These are phyloP conservation scores for Tragelaphus strepsiceros DNA, from an alignment of 2,113 vertebrate species.

Conservation along the genomic window DNA sequence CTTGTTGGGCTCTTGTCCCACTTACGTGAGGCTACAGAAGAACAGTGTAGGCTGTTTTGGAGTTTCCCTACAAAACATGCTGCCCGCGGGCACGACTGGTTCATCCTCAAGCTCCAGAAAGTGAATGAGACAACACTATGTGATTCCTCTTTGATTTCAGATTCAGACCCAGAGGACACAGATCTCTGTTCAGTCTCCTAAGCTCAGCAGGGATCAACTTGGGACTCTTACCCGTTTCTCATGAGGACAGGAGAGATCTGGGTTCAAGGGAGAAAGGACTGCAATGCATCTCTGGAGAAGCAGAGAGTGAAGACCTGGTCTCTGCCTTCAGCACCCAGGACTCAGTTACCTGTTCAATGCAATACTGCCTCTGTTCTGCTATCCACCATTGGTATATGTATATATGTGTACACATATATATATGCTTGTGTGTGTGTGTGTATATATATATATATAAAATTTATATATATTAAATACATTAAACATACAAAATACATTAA, in stretches of 20 bases:
- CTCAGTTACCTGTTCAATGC: not conserved
- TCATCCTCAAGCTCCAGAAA: not conserved
- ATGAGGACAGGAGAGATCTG: not conserved
- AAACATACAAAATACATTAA: not conserved
- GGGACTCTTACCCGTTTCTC: not conserved
- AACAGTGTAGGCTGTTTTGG: not conserved
- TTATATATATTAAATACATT: not conserved
- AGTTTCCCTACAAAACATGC: not conserved
- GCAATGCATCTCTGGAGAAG: not conserved
- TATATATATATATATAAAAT: not conserved
- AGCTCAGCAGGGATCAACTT: not conserved
- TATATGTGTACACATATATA: rapidly evolving
- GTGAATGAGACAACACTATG: not conserved
- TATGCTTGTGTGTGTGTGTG: no score
- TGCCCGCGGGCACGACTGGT: no score
- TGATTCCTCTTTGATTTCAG: not conserved
- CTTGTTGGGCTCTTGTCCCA: not conserved
- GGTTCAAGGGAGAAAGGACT: not conserved
- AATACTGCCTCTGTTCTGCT: not conserved
- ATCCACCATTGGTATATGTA: no score
- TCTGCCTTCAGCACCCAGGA: not conserved
- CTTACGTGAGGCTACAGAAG: not conserved
- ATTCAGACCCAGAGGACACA: not conserved
- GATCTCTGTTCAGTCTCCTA: not conserved
- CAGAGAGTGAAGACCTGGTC: not conserved